Base-by-base conservation (phyloP, 2,888 invertebrate genomes). In the Unio delphinus region DNA sequence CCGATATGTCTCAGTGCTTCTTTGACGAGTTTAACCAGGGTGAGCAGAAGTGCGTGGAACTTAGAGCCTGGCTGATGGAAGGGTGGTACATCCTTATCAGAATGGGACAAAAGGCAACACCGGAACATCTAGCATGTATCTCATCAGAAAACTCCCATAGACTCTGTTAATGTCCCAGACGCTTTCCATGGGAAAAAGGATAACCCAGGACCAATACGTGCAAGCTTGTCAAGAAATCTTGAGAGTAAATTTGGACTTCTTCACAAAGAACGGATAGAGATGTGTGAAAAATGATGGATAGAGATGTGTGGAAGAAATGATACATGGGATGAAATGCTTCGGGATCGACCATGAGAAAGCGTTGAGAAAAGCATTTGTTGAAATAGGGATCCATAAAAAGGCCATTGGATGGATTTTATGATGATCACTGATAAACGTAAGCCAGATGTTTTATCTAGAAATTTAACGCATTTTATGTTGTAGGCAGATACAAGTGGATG, bases 351-450 rank as follows among this genome's bases (percentile, higher is more conserved):
- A 83, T 26, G 54, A 73, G 0, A 80, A 83, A 3, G 71, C 74
- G 7, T 74, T 81, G 5, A 64, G 73, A n/a, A 69, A 69, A 7
- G 76, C 81, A 60, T 86, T 88, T 74, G 45, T 67, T 15, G 84
- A 78, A 23, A 76, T 88, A 70, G 85, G 85, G 69, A 74, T 72
- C 1, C 77, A 80, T 66, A 70, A 79, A 45, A 80, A 80, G 45
- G 86, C 83, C 1, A 77, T 45, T 87, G 88, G 80, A 69, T 84
- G 7, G 81, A 85, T 54, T 87, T 83, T 70, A 83, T 88, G 78
- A 71, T 80, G 8, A 82, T 80, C 26, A 73, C 79, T 64, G 75
- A 83, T 58, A 72, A 75, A 57, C 68, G 76, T 45, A 76, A 75
- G 3, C 66, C 76, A 1, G 45, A 45, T 45, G 45, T 45, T 15